Evolutionary conservation across 1,140 invertebrate genomes (phyloP), one percentile per base, ranked within the genome.

Genomic region (Temnothorax curvispinosus): DNA sequence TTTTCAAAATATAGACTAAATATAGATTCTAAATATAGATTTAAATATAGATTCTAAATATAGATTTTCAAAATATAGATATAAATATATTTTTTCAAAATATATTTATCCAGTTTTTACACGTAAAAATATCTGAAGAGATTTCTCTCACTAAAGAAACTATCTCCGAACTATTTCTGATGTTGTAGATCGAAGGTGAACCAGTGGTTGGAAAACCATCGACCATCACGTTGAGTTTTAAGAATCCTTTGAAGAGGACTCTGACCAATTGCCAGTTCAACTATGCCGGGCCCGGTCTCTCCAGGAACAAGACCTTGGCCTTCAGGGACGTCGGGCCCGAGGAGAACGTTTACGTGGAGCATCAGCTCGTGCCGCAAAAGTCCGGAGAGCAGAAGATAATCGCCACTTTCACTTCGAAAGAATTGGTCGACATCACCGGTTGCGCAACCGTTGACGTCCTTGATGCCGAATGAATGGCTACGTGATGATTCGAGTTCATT

Each of bases 401-500:
- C 4, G 97, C 96, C 0, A 97, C 96, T 44, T 97, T 97, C 93
- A 96, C 96, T 41, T 97, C 97, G 0, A 96, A 93, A 35, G 95
- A 97, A 92, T 94, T 97, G 1, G 95, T 96, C 15, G 97, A 97
- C 81, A 96, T 97, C 76, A 96, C 95, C 18, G 97, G 97, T 62
- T 96, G 96, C 0, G 95, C 96, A 41, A 60, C 87, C 0, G 91
- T 96, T 3, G 94, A 95, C n/a, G 95, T 97, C 81, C 64, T 93
- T 38, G 93, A 88, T 18, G 81, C 92, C 11, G 89, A 93, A 78
- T 93, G 65, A 90, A 80, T 3, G 35, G 50, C 18, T 67, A 11
- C 62, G 21, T 50, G 18, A 13, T 5, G 6, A 52, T 11, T 27
- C 15, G 5, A 77, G 1, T 64, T 56, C 5, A 72, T 64, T 58